Evolutionary conservation across 2,797 vertebrate genomes (phyloP), one percentile per base, ranked within the genome.

Genomic region (Oreochromis mossambicus): DNA sequence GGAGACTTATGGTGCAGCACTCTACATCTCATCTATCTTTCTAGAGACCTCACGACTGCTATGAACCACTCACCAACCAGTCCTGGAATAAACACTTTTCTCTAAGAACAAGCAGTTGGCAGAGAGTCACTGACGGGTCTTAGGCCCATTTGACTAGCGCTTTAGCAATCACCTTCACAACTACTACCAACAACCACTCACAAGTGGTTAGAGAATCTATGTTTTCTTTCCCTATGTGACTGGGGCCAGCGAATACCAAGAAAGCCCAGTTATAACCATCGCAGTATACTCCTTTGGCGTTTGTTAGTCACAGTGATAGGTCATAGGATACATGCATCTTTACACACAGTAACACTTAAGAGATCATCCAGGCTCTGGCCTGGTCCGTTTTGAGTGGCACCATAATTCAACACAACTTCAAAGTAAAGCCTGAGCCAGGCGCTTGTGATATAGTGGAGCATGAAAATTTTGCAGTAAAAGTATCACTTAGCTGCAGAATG

Each of bases 181-280:
- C 54, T 29, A 9, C 26, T 56, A 29, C 26, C 55, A 58, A 26
- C 0, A 58, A 58, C 29, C 29, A 2, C 15, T 1, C 14, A 6
- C 55, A 58, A 32, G 55, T 29, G 26, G 55, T 56, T 56, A 17
- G 14, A 29, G 0, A 9, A 32, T 6, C 55, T 58, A 5, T 26
- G 32, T 58, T 10, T 58, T 58, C 55, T 58, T 61, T 61, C 15
- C 29, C 29, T 34, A 0, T 19, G 2, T 2, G 56, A 34, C 56
- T 17, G 56, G 0, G 8, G 0, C 1, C 54, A 17, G 26, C 26
- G 17, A 6, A 58, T 32, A 55, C 54, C 54, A 55, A 5, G 52
- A 7, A 55, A 24, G 52, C 52, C 6, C 21, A 2, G 21, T 55
- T 55, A 58, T 17, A 15, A 58, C 10, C 55, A 58, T 17, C 14